Conservation (phyloP, 1,140 invertebrate species). For the Contarinia nasturtii region DNA sequence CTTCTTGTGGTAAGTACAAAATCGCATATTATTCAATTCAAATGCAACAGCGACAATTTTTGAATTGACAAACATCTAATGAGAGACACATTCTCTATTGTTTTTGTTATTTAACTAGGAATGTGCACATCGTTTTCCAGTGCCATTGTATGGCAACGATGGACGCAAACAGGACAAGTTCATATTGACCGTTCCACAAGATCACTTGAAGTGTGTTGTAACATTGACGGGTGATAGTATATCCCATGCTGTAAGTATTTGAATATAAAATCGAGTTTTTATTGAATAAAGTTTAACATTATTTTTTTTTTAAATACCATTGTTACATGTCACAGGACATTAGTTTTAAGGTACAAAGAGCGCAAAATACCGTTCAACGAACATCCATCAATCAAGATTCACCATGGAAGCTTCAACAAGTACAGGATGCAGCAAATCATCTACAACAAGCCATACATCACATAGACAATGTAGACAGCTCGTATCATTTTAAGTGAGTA, state of each 20-base stretch:
- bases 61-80: background rate
- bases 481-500: constrained; percentile 58
- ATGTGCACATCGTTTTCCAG: constrained; percentile 67
- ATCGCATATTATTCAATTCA: constrained; percentile 5
- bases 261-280: background rate
- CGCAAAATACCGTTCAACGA: constrained; percentile 60
- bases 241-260: constrained; percentile 56
- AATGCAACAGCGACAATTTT: constrained; percentile 4
- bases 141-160: constrained; percentile 62
- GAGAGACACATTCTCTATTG: too few species aligned
- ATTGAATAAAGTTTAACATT: too few species aligned
- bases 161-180: constrained; percentile 79
- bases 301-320: background rate
- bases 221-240: constrained; percentile 81
- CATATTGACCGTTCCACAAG: constrained; percentile 60
- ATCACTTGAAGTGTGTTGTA: constrained; percentile 79
- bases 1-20: constrained; percentile 53
- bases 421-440: constrained; percentile 87
- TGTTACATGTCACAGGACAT: constrained; percentile 48
- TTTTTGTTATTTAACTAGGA: too few species aligned
- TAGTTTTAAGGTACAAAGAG: constrained; percentile 67
- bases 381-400: constrained; percentile 70
- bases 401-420: constrained; percentile 84
- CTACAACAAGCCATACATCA: constrained; percentile 71
- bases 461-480: constrained; percentile 69